These are phyloP conservation scores for Podabrus alpinus DNA, from an alignment of 2,888 invertebrate genomes.

Conservation along the genomic window DNA sequence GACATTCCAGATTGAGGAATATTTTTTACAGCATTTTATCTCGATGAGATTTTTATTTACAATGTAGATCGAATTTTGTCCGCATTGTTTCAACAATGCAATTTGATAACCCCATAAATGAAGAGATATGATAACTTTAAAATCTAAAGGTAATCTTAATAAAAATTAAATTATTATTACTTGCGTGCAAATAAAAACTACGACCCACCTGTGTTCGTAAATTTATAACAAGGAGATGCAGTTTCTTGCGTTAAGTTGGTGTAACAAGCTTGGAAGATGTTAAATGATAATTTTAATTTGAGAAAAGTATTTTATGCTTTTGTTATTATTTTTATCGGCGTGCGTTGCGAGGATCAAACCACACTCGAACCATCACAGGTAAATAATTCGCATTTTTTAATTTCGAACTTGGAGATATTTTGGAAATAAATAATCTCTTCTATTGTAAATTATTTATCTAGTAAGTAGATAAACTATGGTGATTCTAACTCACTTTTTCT, in stretches of 20 bases:
- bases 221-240: neutral
- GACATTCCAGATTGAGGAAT: too few species aligned
- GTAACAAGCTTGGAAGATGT: neutral
- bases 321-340: neutral
- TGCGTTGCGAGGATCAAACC: neutral
- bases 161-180: neutral
- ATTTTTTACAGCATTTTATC: too few species aligned
- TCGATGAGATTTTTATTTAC: neutral
- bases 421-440: too few species aligned
- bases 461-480: too few species aligned
- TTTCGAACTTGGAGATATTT: too few species aligned
- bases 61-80: neutral
- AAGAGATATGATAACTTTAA: neutral
- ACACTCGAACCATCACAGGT: neutral
- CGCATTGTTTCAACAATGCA: neutral
- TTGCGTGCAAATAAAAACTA: neutral
- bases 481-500: too few species aligned
- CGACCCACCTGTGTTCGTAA: neutral
- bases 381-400: neutral
- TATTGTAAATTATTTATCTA: too few species aligned
- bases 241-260: neutral
- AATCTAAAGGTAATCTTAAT: neutral
- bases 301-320: neutral
- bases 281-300: neutral
- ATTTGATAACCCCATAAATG: neutral